Base-by-base conservation (phyloP, 2,113 vertebrate genomes). In the Pungitius pungitius region DNA sequence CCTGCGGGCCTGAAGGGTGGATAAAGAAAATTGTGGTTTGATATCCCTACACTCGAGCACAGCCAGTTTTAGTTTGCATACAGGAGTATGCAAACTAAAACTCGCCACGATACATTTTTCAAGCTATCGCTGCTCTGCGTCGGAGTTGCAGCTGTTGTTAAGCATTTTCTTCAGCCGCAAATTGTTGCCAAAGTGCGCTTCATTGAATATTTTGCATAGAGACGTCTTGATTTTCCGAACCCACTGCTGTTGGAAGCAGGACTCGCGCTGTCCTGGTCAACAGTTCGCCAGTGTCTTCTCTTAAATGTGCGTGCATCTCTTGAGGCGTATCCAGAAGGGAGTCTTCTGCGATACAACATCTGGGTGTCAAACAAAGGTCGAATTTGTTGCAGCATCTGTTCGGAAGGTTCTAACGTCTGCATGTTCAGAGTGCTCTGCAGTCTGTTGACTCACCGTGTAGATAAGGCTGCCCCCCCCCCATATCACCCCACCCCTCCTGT, bases 391-490 rank as follows among this genome's bases (percentile, higher is more conserved):
- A 64, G 59, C 71, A 82, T 83, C 71, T 85, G 73, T 39, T 80
- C 40, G 56, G 68, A 64, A 52, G 68, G 82, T 83, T 75, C 42
- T 43, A 65, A 8, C 66, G 78, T 58, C 64, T 72, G 35, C 26
- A 35, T 86, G 66, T 79, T 84, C 76, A 15, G 54, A 75, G 80
- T 75, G 59, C 61, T 76, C 59, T 55, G 63, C 26, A 43, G 70
- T 83, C 51, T 86, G 83, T 87, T 88, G 83, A 86, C 79, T 81
- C 40, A 71, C 77, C 40, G 66, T 42, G 69, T 66, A 75, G 88
- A 91, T 91, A 87, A 86, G 78, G 60, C 17, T 55, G 62, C 35
- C 47, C 62, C 62, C 66, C 27, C 76, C 87, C 71, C 73, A 78
- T 64, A 67, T 88, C 92, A n/a, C 65, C 33, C 47, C 62, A 62